A percentile compares a stretch with the other conserved stretches of the same genome.
These are phyloP conservation scores for Temnothorax ravouxi DNA, from an alignment of 2,888 invertebrate genomes.

Conservation along the genomic window DNA sequence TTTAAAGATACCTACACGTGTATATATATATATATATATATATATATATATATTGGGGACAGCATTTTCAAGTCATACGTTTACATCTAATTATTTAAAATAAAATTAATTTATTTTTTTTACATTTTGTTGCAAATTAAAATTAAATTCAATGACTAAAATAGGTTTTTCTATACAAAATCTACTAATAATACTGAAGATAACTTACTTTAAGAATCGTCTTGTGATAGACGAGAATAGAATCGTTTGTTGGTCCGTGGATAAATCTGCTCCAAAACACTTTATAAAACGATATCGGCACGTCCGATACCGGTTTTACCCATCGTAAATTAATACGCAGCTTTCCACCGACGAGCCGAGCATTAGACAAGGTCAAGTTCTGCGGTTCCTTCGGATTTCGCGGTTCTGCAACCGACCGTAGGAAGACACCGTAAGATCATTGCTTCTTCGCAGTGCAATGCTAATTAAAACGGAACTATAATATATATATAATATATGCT, in stretches of 20 bases:
- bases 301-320: conserved; percentile 91
- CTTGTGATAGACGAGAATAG: conserved; percentile 87
- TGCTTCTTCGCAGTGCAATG: background rate
- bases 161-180: background rate
- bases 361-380: conserved; percentile 87
- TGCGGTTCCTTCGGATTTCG: conserved; percentile 89
- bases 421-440: background rate
- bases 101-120: background rate
- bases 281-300: conserved; percentile 91
- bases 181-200: background rate
- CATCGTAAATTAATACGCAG: conserved; percentile 90
- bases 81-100: conserved; percentile 8
- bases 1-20: background rate
- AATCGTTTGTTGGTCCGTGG: conserved; percentile 89
- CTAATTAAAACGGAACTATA: conserved; percentile 12
- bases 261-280: conserved; percentile 92
- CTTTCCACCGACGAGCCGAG: conserved; percentile 81
- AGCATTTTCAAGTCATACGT: background rate
- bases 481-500: too few species aligned
- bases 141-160: background rate
- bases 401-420: conserved; percentile 85
- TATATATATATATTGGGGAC: background rate
- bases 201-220: conserved; percentile 65
- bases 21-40: too few species aligned
- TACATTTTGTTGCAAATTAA: background rate